Evolutionary conservation across 2,888 invertebrate species (phyloP), one percentile per base, ranked within the genome.

Genomic region (Agonopterix alstromeriana): DNA sequence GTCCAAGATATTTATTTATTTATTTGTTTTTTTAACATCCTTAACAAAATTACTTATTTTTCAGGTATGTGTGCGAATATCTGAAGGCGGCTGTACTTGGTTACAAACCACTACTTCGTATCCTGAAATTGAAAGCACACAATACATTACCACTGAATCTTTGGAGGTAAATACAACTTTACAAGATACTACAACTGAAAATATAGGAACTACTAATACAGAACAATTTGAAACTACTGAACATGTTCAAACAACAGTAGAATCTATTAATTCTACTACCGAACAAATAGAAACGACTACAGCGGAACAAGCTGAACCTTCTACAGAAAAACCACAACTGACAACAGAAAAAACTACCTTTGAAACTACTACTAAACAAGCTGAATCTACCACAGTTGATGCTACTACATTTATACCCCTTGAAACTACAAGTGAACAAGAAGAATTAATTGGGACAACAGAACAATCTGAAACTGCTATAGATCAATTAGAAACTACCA

Each of bases 11-110:
- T n/a, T n/a, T n/a, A 41, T 1, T 41, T 55, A 0, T 10, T n/a
- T 1, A 1, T 10, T 11, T 41, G 11, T 41, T 10, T 10, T 41
- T 1, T 8, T 3, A 10, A 11, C 10, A 41, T 2, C 8, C 2
- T 2, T 10, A 41, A 8, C 8, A 10, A 10, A 41, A 41, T 10
- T 11, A 3, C 0, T 17, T 17, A 8, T 35, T 35, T 55, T 57
- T 38, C 54, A 63, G 63, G 36, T 8, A 9, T 62, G 62, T 42
- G 53, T 55, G 3, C 42, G 38, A 5, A 61, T 64, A n/a, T 52
- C 54, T 10, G 57, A 56, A 45, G 61, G 59, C 1, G 63, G 61
- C 0, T 63, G 61, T 43, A 61, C 60, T 5, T 41, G 0, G 8
- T 36, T 4, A 41, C 52, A 45, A 11, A 41, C 11, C n/a, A 8